Conservation (phyloP, 92 coral and sea anemone genomes). For the Scolanthus callimorphus region DNA sequence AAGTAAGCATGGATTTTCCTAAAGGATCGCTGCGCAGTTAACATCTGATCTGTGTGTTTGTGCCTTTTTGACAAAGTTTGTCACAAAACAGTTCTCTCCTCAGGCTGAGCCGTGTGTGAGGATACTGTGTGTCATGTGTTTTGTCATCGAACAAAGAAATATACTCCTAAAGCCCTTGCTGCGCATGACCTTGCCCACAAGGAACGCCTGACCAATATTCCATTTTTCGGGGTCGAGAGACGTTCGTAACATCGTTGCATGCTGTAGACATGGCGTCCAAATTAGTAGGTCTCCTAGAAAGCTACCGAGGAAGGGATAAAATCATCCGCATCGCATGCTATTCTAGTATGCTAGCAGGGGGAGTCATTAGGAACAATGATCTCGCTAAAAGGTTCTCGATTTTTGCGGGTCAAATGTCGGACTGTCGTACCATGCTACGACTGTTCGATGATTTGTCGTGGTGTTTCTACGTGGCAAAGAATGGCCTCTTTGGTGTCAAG, state of each 20-base stretch:
- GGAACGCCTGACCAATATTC: slow-evolving; percentile 26
- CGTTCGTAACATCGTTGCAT: too few relatives aligned
- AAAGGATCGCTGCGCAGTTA: too few relatives aligned
- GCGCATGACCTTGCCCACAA: background rate
- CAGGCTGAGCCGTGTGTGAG: too few relatives aligned
- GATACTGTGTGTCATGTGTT: too few relatives aligned
- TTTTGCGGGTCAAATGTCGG: slow-evolving; percentile 50
- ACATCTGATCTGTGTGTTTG: too few relatives aligned
- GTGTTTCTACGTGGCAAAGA: slow-evolving; percentile 40
- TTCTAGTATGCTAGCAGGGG: slow-evolving; percentile 50
- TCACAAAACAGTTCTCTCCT: too few relatives aligned
- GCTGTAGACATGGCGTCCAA: slow-evolving; percentile 28
- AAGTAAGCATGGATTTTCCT: too few relatives aligned
- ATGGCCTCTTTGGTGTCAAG: slow-evolving; percentile 73
- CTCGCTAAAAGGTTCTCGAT: slow-evolving; percentile 44
- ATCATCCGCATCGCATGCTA: slow-evolving; percentile 60
- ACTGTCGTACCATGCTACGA: slow-evolving; percentile 68
- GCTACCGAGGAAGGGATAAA: slow-evolving; percentile 78
- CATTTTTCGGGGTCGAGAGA: slow-evolving; percentile 3
- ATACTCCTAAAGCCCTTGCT: too few relatives aligned
- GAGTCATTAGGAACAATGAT: slow-evolving; percentile 18
- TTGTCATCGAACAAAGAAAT: too few relatives aligned
- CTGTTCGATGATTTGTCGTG: slow-evolving; percentile 84
- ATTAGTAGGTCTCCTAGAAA: slow-evolving; percentile 51
- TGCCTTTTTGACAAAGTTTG: too few relatives aligned